Conservation (phyloP, 2,888 invertebrate species). For the Agrochola circellaris region DNA sequence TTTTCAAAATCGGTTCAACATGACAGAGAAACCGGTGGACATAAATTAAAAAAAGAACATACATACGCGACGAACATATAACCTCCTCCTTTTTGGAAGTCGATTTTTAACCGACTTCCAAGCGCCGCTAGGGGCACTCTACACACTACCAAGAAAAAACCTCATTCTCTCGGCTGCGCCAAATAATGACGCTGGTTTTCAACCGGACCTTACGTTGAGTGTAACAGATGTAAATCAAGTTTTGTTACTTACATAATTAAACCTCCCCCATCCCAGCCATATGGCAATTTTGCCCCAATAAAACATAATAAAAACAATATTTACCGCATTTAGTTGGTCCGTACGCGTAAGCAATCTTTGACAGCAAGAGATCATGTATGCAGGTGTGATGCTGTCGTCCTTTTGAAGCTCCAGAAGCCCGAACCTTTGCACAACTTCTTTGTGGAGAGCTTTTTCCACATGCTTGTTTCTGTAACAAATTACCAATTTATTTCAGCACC, state of each 20-base stretch:
- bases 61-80: too few species aligned
- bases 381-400: conserved; percentile 97
- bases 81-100: too few species aligned
- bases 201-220: neutral
- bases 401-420: conserved; percentile 94
- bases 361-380: conserved; percentile 96
- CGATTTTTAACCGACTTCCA: too few species aligned
- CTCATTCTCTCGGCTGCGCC: too few species aligned
- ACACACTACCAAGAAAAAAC: too few species aligned
- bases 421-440: conserved; percentile 92
- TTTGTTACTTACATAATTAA: neutral
- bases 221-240: neutral
- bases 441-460: conserved; percentile 94
- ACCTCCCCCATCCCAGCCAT: neutral
- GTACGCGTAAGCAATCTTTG: conserved; percentile 92
- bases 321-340: conserved; percentile 79
- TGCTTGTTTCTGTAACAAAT: conserved; percentile 93
- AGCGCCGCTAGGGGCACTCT: too few species aligned
- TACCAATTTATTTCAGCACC: neutral
- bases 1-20: too few species aligned
- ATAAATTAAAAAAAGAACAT: too few species aligned
- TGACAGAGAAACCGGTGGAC: too few species aligned
- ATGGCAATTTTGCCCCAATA: neutral
- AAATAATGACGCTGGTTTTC: neutral
- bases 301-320: conserved; percentile 39